These are phyloP conservation scores for Heteronetta atricapilla DNA, from an alignment of 2,113 vertebrate genomes.

Conservation along the genomic window DNA sequence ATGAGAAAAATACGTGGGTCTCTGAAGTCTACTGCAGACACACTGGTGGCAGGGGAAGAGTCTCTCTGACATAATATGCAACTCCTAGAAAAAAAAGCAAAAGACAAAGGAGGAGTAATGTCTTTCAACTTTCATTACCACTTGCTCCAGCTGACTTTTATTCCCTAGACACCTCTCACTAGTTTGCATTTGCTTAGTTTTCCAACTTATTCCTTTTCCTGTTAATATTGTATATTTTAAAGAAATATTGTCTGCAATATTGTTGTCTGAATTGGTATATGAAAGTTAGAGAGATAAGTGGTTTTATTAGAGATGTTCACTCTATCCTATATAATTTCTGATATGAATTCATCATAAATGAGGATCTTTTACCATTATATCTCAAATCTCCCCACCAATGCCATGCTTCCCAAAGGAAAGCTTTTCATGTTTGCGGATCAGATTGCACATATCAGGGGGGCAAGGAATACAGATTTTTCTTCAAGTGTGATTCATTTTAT, in stretches of 20 bases:
- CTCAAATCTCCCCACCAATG: neutral
- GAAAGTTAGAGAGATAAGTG: neutral
- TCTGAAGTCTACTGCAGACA: neutral
- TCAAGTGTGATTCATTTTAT: too few species aligned
- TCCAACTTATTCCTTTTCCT: neutral
- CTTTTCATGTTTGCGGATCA: neutral
- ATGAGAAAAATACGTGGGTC: neutral
- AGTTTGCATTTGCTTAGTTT: neutral
- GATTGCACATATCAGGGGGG: fast-evolving
- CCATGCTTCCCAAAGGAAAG: fast-evolving
- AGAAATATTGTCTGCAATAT: too few species aligned
- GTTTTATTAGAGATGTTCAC: neutral
- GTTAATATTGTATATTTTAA: neutral
- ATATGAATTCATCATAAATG: neutral
- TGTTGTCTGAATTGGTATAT: neutral
- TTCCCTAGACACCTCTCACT: neutral
- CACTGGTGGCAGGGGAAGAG: neutral
- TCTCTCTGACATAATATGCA: neutral
- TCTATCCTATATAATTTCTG: neutral
- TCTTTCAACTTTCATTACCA: neutral
- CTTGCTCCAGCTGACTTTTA: neutral
- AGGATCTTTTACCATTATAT: neutral
- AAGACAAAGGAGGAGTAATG: fast-evolving
- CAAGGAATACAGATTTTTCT: neutral
- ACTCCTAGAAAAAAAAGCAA: neutral